phyloP scores from a whole-genome alignment of 1,140 invertebrate species.

The Magallana angulata region DNA sequence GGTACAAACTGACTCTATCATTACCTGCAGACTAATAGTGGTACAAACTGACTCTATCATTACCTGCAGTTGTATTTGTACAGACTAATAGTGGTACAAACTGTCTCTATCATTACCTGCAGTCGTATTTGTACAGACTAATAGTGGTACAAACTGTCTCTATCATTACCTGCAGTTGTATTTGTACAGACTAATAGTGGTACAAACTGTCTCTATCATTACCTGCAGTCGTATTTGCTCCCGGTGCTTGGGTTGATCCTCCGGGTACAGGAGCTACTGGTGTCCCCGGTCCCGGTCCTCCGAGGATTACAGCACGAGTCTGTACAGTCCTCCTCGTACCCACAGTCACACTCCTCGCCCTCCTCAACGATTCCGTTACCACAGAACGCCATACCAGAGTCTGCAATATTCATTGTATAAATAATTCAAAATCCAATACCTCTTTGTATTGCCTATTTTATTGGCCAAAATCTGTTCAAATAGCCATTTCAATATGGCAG shows the following conservation, averaged over 20 bases:
- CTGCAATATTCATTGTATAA: slow-evolving; percentile 78
- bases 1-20: too few species aligned
- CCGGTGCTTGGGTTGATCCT: neutral
- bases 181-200: too few species aligned
- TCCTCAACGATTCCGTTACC: slow-evolving; percentile 99
- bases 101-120: too few species aligned
- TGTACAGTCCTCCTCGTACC: slow-evolving; percentile 93
- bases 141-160: neutral
- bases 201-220: neutral
- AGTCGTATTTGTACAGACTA: too few species aligned
- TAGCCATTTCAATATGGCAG: too few species aligned
- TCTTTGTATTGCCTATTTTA: too few species aligned
- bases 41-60: too few species aligned
- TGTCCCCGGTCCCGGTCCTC: neutral
- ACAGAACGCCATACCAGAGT: slow-evolving; percentile 96
- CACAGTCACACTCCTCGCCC: slow-evolving; percentile 99
- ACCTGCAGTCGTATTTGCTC: neutral
- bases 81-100: too few species aligned
- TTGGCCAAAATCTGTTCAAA: too few species aligned
- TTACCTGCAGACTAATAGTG: too few species aligned
- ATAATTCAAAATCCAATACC: too few species aligned
- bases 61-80: too few species aligned
- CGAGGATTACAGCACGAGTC: slow-evolving; percentile 93
- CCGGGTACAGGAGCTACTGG: slow-evolving; percentile 29
- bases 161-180: neutral